Percentiles rank a stretch among this genome's conserved stretches.
Evolutionary conservation across 92 coral and sea anemone species (phyloP).

Genomic region (Hydrozoanthus gracilis): DNA sequence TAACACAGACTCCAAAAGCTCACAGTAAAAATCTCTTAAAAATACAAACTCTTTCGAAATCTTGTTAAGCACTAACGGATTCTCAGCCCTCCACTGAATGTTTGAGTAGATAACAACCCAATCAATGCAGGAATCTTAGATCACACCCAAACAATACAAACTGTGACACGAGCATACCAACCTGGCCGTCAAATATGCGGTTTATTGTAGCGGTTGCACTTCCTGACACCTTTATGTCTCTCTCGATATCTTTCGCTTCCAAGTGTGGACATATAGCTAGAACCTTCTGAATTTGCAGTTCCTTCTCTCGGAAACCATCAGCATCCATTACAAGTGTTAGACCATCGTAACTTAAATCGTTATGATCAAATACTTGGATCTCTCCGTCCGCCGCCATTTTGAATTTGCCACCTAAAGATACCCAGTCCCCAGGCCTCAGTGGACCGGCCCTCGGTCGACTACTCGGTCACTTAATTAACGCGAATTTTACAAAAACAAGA

Average conservation of each 20-base stretch:
- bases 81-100: too few species aligned
- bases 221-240: conserved; percentile 76
- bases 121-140: too few species aligned
- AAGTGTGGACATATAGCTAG: conserved; percentile 78
- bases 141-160: neutral
- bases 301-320: neutral
- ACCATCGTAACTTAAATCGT: conserved; percentile 30
- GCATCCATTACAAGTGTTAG: neutral
- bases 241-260: conserved; percentile 64
- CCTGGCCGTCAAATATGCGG: conserved; percentile 93
- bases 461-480: too few species aligned
- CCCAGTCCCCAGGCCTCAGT: too few species aligned
- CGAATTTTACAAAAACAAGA: too few species aligned
- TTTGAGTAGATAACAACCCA: too few species aligned
- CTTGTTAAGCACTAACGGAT: too few species aligned
- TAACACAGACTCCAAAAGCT: too few species aligned
- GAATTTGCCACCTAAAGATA: conserved; percentile 29
- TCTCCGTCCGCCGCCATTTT: conserved; percentile 44
- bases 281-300: conserved; percentile 53
- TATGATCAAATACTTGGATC: neutral
- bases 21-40: too few species aligned
- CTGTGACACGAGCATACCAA: conserved; percentile 26
- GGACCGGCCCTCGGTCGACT: too few species aligned
- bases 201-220: conserved; percentile 78
- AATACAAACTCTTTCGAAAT: too few species aligned